A percentile compares a stretch with the other conserved stretches of the same genome.
These are phyloP conservation scores for Neotoma lepida DNA, from an alignment of 2,113 vertebrate genomes.

Conservation along the genomic window DNA sequence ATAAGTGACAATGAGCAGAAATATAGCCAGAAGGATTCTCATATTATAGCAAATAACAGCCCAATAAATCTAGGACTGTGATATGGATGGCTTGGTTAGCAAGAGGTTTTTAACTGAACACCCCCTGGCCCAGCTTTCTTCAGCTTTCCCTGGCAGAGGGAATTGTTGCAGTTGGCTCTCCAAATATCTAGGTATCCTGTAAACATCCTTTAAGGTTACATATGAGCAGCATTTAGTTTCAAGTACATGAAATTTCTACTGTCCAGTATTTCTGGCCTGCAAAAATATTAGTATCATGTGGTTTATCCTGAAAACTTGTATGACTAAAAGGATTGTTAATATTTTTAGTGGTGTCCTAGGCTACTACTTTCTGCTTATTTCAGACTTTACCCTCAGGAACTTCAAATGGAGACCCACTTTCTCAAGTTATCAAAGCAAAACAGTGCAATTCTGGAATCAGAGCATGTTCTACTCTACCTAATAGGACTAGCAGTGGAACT, in stretches of 20 bases:
- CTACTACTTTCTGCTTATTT: not conserved
- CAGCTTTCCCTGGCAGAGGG: not conserved
- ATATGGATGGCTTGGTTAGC: not conserved
- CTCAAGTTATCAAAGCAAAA: not conserved
- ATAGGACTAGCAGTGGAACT: not conserved
- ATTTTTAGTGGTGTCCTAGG: not conserved
- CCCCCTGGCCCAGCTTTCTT: not conserved
- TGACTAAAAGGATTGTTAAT: not conserved
- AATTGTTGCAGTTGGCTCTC: not conserved
- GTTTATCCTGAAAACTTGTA: not conserved
- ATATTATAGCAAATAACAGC: not conserved
- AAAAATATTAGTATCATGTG: not conserved
- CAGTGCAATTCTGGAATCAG: not conserved
- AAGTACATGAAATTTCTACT: not conserved
- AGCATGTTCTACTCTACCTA: not conserved
- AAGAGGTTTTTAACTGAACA: not conserved
- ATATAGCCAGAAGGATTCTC: not conserved
- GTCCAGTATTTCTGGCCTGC: conserved; percentile 4
- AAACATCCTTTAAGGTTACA: not conserved
- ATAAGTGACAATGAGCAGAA: not conserved
- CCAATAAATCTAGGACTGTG: not conserved
- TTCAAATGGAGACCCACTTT: not conserved
- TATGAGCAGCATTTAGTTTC: not conserved
- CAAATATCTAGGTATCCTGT: not conserved
- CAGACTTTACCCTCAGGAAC: not conserved